Evolutionary conservation across 1,140 invertebrate species (phyloP), one percentile per base, ranked within the genome.

Genomic region (Wasmannia auropunctata): DNA sequence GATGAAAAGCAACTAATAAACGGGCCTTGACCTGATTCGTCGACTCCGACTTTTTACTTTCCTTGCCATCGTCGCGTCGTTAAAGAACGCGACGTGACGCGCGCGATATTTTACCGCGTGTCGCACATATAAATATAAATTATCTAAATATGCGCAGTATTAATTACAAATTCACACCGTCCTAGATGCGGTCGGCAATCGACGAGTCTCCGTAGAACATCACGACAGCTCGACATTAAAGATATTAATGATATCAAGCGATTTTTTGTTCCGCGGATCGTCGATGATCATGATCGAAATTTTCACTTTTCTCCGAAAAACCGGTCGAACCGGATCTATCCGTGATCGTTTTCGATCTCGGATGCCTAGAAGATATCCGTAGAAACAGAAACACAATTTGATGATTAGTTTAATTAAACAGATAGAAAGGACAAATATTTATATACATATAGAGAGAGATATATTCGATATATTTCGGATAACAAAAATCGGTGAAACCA

Each of bases 281-380:
- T 5, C 28, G 31, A 40, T 37, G 28, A 70, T 56, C 10, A 4
- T 3, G 16, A 75, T 60, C 43, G 34, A 37, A 70, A 69, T 76
- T 77, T 90, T 89, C 85, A 89, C 79, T 90, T 43, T 90, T 75
- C 37, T 74, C 88, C 60, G 46, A 37, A 54, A 81, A 79, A 87
- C 88, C 77, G 65, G 87, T 87, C 37, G 14, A 60, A 54, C 70
- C 63, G 51, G 77, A 83, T 60, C 14, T 43, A 83, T 69, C 25
- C 19, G 51, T 11, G 63, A 80, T 58, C 62, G 11, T 65, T 28
- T 46, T 74, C 51, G 14, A 58, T 74, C 28, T 72, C 11, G n/a
- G 2, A 51, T 14, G 0, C 0, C 37, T 46, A 56, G 1, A 16
- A 46, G 22, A 65, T 10, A 46, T 14, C 14, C 25, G 14, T 25